Conservation (phyloP, 1,140 invertebrate genomes). For the Habropoda laboriosa region DNA sequence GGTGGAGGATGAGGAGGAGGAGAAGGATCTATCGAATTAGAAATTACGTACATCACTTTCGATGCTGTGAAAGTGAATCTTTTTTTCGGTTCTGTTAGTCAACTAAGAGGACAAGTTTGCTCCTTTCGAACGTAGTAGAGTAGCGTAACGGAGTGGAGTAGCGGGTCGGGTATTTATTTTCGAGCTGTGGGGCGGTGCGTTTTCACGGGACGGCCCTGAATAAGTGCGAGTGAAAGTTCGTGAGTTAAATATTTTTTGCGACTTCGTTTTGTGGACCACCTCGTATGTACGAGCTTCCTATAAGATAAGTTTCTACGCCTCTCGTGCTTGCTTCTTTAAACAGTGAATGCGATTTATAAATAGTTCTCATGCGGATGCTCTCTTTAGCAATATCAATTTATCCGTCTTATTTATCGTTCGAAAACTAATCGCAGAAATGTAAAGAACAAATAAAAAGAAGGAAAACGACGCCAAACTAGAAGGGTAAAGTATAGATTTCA, state of each 20-base stretch:
- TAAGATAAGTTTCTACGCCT: conserved; percentile 23
- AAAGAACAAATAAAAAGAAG: not conserved
- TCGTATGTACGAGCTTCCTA: conserved; percentile 20
- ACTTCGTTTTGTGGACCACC: conserved; percentile 48
- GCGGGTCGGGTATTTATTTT: conserved; percentile 20
- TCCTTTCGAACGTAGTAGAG: not conserved
- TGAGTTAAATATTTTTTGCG: conserved; percentile 71
- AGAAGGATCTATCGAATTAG: not conserved
- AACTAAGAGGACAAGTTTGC: not conserved
- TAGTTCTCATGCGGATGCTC: not conserved
- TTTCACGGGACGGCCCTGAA: conserved; percentile 67
- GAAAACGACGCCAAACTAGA: too few species aligned
- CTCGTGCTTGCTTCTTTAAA: not conserved
- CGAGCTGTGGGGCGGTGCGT: conserved; percentile 17
- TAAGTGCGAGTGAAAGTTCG: conserved; percentile 72
- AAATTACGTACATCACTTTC: conserved; percentile 20
- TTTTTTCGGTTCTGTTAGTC: conserved; percentile 1
- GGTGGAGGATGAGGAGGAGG: too few species aligned
- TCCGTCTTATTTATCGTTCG: too few species aligned
- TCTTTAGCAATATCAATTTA: not conserved
- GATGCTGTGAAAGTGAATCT: conserved; percentile 36
- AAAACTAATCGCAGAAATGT: not conserved
- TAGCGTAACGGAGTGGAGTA: not conserved
- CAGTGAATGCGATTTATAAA: not conserved
- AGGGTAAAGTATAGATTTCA: too few species aligned